Conservation (phyloP, 2,797 vertebrate genomes). For the Gobionotothen gibberifrons region DNA sequence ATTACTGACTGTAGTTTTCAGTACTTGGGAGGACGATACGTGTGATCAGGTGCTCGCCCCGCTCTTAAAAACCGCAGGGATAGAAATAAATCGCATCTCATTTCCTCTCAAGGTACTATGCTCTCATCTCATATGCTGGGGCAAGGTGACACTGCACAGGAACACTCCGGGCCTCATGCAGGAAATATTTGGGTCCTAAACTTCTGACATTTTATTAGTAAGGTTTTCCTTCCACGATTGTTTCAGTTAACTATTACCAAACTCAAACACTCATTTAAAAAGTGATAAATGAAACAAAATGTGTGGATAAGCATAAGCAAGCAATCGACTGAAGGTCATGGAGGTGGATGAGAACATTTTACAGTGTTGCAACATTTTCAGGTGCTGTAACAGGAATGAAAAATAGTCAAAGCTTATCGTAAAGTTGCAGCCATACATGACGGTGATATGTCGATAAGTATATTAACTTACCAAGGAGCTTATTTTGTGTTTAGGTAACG, state of each 20-base stretch:
- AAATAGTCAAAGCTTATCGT: neutral
- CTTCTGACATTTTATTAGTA: no score
- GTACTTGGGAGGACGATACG: conserved; percentile 21
- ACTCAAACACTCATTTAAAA: neutral
- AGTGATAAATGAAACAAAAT: neutral
- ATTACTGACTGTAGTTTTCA: conserved; percentile 28
- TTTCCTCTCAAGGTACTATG: conserved; percentile 12
- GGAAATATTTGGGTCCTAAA: neutral
- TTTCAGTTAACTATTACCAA: neutral
- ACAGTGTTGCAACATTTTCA: neutral
- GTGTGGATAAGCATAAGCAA: neutral
- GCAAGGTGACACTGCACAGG: neutral
- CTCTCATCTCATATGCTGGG: conserved; percentile 5
- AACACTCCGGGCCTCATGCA: conserved; percentile 23
- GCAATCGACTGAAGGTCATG: neutral
- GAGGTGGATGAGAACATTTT: neutral
- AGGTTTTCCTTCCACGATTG: neutral
- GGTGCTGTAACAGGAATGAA: neutral
- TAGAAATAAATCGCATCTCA: neutral
- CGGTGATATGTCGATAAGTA: neutral
- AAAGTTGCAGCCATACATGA: neutral
- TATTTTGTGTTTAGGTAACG: no score
- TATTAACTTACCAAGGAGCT: no score
- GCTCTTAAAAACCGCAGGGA: neutral
- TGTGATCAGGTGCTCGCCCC: conserved; percentile 38